Evolutionary conservation across 2,888 invertebrate species (phyloP).

Genomic region (Cheilosia vernalis): DNA sequence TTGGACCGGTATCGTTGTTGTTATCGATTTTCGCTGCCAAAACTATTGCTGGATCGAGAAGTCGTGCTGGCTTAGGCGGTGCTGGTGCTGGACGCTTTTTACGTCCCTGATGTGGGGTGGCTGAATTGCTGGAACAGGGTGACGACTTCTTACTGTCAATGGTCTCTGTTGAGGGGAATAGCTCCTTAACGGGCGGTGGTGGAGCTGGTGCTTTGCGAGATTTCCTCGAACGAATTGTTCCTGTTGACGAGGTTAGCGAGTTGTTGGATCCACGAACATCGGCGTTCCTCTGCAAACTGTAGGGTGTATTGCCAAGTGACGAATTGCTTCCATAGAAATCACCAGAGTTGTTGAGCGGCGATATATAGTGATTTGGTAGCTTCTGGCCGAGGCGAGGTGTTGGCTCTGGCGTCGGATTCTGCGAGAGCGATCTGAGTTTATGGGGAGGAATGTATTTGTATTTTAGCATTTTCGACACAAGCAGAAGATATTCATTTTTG

Average conservation of each 20-base stretch:
- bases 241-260: constrained; percentile 79
- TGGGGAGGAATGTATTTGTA: constrained; percentile 81
- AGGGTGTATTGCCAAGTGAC: constrained; percentile 77
- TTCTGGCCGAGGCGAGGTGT: constrained; percentile 78
- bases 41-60: constrained; percentile 62
- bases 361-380: constrained; percentile 59
- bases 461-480: constrained; percentile 79
- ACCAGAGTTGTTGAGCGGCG: constrained; percentile 77
- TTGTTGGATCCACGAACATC: constrained; percentile 78
- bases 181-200: constrained; percentile 77
- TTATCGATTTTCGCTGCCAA: constrained; percentile 64
- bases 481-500: constrained; percentile 39
- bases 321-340: constrained; percentile 79
- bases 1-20: constrained; percentile 76
- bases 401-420: constrained; percentile 80
- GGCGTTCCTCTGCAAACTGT: constrained; percentile 77
- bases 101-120: constrained; percentile 83
- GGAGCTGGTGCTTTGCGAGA: constrained; percentile 80
- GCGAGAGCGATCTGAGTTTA: constrained; percentile 79
- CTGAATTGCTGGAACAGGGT: constrained; percentile 79
- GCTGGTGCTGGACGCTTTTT: constrained; percentile 88
- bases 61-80: constrained; percentile 78
- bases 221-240: constrained; percentile 79
- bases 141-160: constrained; percentile 77
- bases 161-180: constrained; percentile 76